Conservation (phyloP, 2,797 vertebrate species). For the Coregonus ussuriensis region DNA sequence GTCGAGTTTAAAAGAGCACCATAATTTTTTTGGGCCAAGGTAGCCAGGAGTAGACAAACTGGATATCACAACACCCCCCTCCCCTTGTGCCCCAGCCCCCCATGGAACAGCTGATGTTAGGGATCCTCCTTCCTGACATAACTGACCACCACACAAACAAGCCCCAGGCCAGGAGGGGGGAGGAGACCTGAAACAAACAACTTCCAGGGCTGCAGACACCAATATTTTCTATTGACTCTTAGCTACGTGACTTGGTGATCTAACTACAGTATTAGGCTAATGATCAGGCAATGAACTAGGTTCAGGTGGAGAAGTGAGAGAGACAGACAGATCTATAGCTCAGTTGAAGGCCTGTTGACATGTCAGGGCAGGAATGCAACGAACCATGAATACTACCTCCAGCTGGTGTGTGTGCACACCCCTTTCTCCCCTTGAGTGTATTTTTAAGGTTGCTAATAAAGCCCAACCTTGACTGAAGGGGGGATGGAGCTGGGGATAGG, state of each 20-base stretch:
- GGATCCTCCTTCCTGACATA: slow-evolving; percentile 5
- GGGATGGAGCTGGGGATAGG: not conserved
- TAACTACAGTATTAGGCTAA: too few species aligned
- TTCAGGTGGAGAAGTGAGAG: not conserved
- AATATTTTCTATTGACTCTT: too few species aligned
- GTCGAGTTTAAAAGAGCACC: not conserved
- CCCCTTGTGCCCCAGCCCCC: not conserved
- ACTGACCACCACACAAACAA: slow-evolving; percentile 18
- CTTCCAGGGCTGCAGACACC: not conserved
- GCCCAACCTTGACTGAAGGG: slow-evolving; percentile 13
- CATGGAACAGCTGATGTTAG: slow-evolving; percentile 22
- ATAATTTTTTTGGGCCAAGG: not conserved
- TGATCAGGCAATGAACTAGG: not conserved
- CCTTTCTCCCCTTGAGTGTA: not conserved
- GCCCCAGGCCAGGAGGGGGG: slow-evolving; percentile 2
- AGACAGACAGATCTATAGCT: not conserved
- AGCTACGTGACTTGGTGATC: too few species aligned
- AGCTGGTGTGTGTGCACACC: not conserved
- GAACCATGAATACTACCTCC: not conserved
- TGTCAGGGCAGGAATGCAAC: slow-evolving; percentile 6
- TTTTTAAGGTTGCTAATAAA: slow-evolving; percentile 30
- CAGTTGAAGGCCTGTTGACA: not conserved
- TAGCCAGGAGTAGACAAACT: not conserved
- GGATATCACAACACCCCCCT: not conserved
- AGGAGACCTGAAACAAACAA: not conserved